Evolutionary conservation across 1,140 invertebrate species (phyloP), one percentile per base, ranked within the genome.

Genomic region (Orius insidiosus): DNA sequence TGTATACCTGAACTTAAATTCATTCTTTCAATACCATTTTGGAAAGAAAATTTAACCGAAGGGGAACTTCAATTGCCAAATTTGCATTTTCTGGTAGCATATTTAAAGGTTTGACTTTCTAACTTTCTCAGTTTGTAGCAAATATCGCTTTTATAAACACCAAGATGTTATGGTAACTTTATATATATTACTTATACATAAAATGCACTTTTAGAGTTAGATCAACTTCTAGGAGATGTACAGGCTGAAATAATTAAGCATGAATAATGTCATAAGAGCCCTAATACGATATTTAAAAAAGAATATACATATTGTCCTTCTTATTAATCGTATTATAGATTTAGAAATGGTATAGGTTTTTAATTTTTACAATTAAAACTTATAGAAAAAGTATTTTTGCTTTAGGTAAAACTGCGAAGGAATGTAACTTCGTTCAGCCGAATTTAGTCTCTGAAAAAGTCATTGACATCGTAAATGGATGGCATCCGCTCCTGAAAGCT

Each of bases 1-100:
- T 80, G 43, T 88, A 85, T 61, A 67, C 84, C 84, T 5, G 75
- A 87, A 64, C 68, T 88, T 49, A 82, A 84, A 0, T 85, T 82
- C 63, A 61, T 87, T 32, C 60, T 88, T 2, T 75, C 72, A 1
- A 69, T 88, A 3, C 74, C 72, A 30, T 62, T 69, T 41, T 77
- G 75, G 70, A 66, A 65, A 32, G 59, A 66, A 1, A 60, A 68
- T 47, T 66, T 68, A 46, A 62, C 57, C 24, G 60, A 55, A 37
- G 63, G 72, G 15, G 63, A 76, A 24, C 59, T 60, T 49, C 54
- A 72, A 40, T 62, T 82, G 42, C 70, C 71, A 10, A 68, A 72
- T 49, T 67, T 84, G 48, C 72, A 78, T 51, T 83, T 78, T 57
- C 75, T 52, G 44, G 52, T 54, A 47, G n/a, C n/a, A n/a, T n/a